phyloP scores from a whole-genome alignment of 2,888 invertebrate genomes.

The Chamaedrilus cognettii region DNA sequence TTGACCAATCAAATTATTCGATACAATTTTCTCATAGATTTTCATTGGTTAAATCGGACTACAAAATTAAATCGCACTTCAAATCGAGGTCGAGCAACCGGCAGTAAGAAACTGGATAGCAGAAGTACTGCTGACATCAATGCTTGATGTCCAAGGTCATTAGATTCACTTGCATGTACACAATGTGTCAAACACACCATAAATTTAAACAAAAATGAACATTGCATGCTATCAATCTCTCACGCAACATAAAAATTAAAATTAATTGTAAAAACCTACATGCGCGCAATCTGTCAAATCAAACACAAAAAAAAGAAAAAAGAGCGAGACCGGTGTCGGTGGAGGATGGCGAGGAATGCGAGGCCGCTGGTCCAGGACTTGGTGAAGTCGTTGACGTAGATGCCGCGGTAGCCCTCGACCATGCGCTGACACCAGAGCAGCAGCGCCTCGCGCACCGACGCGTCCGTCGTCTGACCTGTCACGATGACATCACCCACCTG shows the following conservation, averaged over 20 bases:
- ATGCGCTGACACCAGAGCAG: slow-evolving; percentile 96
- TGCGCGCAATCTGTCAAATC: not conserved
- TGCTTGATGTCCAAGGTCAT: no score
- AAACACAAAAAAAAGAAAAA: not conserved
- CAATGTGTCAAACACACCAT: no score
- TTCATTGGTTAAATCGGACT: no score
- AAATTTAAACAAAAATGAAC: no score
- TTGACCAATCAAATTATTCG: no score
- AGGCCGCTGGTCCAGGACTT: slow-evolving; percentile 97
- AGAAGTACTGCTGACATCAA: no score
- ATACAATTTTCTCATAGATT: no score
- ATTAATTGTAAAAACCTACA: not conserved
- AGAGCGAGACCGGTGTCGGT: slow-evolving; percentile 97
- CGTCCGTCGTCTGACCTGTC: slow-evolving; percentile 38
- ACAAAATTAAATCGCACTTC: no score
- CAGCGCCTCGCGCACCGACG: slow-evolving; percentile 78
- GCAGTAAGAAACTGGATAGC: no score
- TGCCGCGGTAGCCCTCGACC: slow-evolving; percentile 97
- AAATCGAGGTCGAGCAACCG: no score
- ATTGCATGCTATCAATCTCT: not conserved
- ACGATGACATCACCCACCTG: slow-evolving; percentile 29
- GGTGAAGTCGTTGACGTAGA: slow-evolving; percentile 93
- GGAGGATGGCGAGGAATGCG: slow-evolving; percentile 98
- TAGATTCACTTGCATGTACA: no score
- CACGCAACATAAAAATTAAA: not conserved